phyloP scores from a whole-genome alignment of 2,888 invertebrate species.

The Cataglyphis albicans region DNA sequence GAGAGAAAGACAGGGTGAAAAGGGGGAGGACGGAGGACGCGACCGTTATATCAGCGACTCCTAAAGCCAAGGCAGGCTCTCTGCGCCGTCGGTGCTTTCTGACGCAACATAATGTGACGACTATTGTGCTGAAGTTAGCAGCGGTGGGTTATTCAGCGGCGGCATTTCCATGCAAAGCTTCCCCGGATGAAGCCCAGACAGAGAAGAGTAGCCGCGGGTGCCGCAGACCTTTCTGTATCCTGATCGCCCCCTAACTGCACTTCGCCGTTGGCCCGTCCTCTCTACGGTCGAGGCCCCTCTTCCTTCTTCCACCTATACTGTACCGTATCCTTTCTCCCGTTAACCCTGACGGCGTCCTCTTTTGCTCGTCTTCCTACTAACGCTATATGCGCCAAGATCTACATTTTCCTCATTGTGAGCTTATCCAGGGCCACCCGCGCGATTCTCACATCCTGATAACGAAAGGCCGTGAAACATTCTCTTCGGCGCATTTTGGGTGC shows the following conservation, averaged over 20 bases:
- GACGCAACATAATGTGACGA: constrained; percentile 82
- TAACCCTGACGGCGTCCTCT: constrained; percentile 1
- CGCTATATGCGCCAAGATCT: constrained; percentile 69
- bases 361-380: constrained; percentile 55
- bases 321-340: not conserved
- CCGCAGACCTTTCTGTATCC: constrained; percentile 80
- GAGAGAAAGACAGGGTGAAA: constrained; percentile 36
- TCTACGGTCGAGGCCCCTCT: constrained; percentile 55
- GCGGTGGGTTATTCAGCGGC: constrained; percentile 81
- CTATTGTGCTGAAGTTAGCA: constrained; percentile 83
- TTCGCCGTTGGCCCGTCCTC: constrained; percentile 74
- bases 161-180: constrained; percentile 82
- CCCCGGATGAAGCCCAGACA: constrained; percentile 78
- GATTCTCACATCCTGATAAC: constrained; percentile 79
- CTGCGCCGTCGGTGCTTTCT: constrained; percentile 74
- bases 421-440: constrained; percentile 76
- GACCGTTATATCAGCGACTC: constrained; percentile 36
- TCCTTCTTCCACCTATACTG: constrained; percentile 56
- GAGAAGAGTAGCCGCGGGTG: constrained; percentile 82
- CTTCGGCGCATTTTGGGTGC: constrained; percentile 30
- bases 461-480: constrained; percentile 71
- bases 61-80: constrained; percentile 60
- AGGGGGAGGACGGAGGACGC: not conserved
- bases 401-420: constrained; percentile 78
- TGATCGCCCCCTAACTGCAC: constrained; percentile 81